Base-by-base conservation (phyloP, 2,797 vertebrate genomes). In the Periparus ater region DNA sequence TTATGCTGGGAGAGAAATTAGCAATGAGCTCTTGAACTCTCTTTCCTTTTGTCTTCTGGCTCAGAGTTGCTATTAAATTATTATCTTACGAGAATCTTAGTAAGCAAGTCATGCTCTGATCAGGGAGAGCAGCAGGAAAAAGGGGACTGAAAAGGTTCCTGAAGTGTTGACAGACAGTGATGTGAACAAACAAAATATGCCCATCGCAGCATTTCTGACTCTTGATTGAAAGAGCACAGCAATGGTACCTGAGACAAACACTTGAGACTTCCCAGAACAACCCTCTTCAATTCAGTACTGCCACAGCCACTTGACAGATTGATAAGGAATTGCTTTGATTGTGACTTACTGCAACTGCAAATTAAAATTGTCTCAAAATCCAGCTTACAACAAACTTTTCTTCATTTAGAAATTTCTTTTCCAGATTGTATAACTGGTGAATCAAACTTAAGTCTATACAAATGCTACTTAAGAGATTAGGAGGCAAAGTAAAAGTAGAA, bases 1-100 rank as follows among this genome's bases (percentile, higher is more conserved):
- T 99, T 98, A 98, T 44, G 95, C 97, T 97, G 79, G 65, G 95
- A 97, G 92, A 95, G 95, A 97, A 98, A 98, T 98, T 96, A 98
- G 97, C 97, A 96, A 96, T 96, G 97, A 96, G 97, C 96, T 97
- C 96, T 94, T 96, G 91, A 91, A 93, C 84, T 92, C 93, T 97
- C 97, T 98, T 97, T 98, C 96, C 95, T 80, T 97, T 97, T 97
- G 97, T 98, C 97, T 98, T 96, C 93, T 96, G 84, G 70, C 92
- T 95, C 77, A 57, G 96, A 96, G 91, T 96, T 97, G 88, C 95
- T 96, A 94, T 98, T 96, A 97, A 97, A 98, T 95, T 88, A 96
- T 97, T 98, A 98, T 97, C 78, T 95, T 96, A 94, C 66, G 89
- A 96, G 88, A 93, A 88, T 88, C 91, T 96, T 89, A 76, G 95